Evolutionary conservation across 2,888 invertebrate species (phyloP).

Genomic region (Charanyca ferruginea): DNA sequence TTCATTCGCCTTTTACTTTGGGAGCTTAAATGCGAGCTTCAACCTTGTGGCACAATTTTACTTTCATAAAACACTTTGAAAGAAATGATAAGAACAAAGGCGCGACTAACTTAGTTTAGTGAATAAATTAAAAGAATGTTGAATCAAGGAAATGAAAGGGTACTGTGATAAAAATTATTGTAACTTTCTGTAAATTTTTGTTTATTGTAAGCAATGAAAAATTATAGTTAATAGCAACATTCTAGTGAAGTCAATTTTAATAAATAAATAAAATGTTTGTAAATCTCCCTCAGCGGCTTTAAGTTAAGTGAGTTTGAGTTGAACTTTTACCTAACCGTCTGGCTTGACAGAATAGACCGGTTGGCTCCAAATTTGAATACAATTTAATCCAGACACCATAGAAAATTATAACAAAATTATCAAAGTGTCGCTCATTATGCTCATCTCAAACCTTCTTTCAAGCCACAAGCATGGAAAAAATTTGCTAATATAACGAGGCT

Average conservation of each 20-base stretch:
- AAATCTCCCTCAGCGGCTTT: not conserved
- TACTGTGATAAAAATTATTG: slow-evolving; percentile 8
- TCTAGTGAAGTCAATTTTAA: not conserved
- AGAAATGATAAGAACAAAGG: slow-evolving; percentile 39
- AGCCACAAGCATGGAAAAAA: slow-evolving; percentile 48
- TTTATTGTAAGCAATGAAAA: not conserved
- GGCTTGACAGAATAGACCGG: no score
- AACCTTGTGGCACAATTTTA: slow-evolving; percentile 23
- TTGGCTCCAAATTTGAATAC: not conserved
- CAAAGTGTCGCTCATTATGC: slow-evolving; percentile 13
- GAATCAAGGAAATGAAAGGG: slow-evolving; percentile 6
- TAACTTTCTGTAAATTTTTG: not conserved
- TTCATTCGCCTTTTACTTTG: slow-evolving; percentile 22
- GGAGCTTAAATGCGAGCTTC: slow-evolving; percentile 27
- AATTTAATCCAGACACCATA: not conserved
- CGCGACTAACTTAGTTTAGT: slow-evolving; percentile 26
- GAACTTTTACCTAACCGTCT: no score
- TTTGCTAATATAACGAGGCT: slow-evolving; percentile 56
- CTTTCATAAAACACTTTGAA: slow-evolving; percentile 36
- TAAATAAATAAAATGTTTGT: not conserved
- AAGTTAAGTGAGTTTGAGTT: not conserved
- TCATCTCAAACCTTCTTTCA: slow-evolving; percentile 30
- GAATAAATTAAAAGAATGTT: slow-evolving; percentile 16
- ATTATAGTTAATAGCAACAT: no score
- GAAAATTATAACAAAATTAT: slow-evolving; percentile 37